Base-by-base conservation (phyloP, 30 jellyfish, hydroid and myxozoan genomes). In the Cassiopea andromeda region DNA sequence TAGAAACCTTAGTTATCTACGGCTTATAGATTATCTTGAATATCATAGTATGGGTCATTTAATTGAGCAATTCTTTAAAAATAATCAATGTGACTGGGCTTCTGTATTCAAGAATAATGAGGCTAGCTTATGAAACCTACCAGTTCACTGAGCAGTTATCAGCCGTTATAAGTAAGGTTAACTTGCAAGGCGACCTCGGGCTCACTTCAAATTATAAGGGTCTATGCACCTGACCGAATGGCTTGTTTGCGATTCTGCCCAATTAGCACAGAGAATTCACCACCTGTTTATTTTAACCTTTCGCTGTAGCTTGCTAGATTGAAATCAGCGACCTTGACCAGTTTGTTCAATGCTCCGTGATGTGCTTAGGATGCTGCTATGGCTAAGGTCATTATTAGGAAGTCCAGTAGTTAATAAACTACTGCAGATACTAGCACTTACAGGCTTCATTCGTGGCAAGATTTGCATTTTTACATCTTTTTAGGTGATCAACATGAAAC, bases 251-350 rank as follows among this genome's bases (percentile, higher is more conserved):
- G 69, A 8, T 47, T 71, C 44, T 45, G 84, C 85, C 76, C 18
- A 57, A 48, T 48, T 10, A 18, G 16, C 90, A 38, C 13, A 81
- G 44, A 87, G 48, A 87, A 87, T 87, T 19, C 44, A 78, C 77
- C 90, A 87, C 94, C 94, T 3, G 94, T 57, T 12, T 73, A n/a
- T 27, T 70, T 54, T 87, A 75, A 87, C 90, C 90, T 78, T 44
- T 18, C 61, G 13, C 50, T 60, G 82, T 59, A 49, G 49, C 77
- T 8, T 87, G 75, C 88, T 87, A 16, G 90, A 77, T 87, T 87
- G 94, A 78, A 78, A 87, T 73, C 94, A 87, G 90, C 90, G 94
- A 87, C 94, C 90, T 76, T 87, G 94, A 87, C 94, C 94, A 83
- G 88, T 27, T 78, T 72, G 94, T 69, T 87, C 94, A 87, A 68